Evolutionary conservation across 1,140 invertebrate species (phyloP).

Genomic region (Plutomurus gul): DNA sequence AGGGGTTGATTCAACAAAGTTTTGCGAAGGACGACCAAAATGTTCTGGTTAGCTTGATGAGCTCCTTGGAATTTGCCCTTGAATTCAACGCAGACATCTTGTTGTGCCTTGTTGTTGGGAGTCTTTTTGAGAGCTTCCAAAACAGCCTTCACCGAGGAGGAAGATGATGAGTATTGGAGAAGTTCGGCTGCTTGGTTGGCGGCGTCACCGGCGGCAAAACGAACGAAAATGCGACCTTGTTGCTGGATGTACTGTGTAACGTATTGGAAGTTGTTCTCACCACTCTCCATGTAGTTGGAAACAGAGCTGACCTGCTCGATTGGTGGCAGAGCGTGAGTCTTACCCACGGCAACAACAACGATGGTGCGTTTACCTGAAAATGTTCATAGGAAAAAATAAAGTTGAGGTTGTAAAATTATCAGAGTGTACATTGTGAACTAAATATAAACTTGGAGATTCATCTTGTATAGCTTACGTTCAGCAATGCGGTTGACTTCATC

Average conservation of each 20-base stretch:
- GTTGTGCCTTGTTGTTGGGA: constrained; percentile 24
- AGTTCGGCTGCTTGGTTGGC: constrained; percentile 41
- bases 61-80: constrained; percentile 27
- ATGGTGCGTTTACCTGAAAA: constrained; percentile 26
- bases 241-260: background rate
- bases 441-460: too few relatives aligned
- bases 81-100: constrained; percentile 38
- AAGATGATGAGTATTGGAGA: constrained; percentile 24
- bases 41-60: constrained; percentile 26
- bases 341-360: constrained; percentile 43
- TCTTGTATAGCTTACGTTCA: background rate
- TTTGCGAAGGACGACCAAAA: constrained; percentile 41
- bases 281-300: constrained; percentile 30
- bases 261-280: constrained; percentile 40
- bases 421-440: too few relatives aligned
- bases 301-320: background rate
- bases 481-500: background rate
- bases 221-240: constrained; percentile 18
- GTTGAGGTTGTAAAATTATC: background rate
- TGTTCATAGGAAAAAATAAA: background rate
- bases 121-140: constrained; percentile 38
- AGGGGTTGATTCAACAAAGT: constrained; percentile 40
- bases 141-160: constrained; percentile 33
- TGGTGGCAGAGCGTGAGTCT: constrained; percentile 39
- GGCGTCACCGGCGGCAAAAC: constrained; percentile 36